Evolutionary conservation across 2,888 invertebrate species (phyloP).

Genomic region (Patella caerulea): DNA sequence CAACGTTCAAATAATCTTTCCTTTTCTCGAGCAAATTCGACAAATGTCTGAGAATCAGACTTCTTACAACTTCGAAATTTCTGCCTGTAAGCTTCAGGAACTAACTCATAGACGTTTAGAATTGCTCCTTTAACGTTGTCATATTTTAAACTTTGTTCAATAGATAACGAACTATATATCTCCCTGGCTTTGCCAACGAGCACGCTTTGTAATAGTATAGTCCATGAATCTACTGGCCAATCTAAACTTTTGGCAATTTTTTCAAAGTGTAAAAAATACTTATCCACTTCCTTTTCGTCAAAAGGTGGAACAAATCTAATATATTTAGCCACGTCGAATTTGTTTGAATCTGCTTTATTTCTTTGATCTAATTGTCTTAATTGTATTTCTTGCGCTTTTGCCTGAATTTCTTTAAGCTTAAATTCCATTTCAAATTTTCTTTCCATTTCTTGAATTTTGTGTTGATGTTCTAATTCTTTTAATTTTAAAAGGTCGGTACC

Average conservation of each 20-base stretch:
- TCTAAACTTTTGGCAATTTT: neutral
- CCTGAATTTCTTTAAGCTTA: too few species aligned
- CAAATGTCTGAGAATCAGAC: slow-evolving; percentile 28
- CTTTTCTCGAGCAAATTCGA: slow-evolving; percentile 35
- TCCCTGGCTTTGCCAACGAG: too few species aligned
- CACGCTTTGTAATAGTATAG: too few species aligned
- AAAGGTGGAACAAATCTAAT: neutral
- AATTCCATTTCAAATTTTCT: too few species aligned
- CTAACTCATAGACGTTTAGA: slow-evolving; percentile 37
- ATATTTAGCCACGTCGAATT: too few species aligned
- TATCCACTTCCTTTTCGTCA: neutral
- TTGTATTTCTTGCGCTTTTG: too few species aligned
- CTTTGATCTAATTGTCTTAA: too few species aligned
- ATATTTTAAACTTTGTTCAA: slow-evolving; percentile 27
- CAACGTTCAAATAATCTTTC: slow-evolving; percentile 23
- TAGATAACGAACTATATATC: neutral
- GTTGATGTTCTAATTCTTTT: too few species aligned
- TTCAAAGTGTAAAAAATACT: neutral
- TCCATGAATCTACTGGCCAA: neutral
- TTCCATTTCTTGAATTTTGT: too few species aligned
- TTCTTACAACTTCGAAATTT: slow-evolving; percentile 34
- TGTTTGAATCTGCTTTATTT: too few species aligned
- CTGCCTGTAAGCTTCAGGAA: slow-evolving; percentile 39
- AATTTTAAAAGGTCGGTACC: too few species aligned
- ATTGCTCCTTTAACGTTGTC: slow-evolving; percentile 27